Percentiles rank a stretch among this genome's conserved stretches.
phyloP scores from a whole-genome alignment of 1,140 invertebrate species.

The Cecropterus lyciades region DNA sequence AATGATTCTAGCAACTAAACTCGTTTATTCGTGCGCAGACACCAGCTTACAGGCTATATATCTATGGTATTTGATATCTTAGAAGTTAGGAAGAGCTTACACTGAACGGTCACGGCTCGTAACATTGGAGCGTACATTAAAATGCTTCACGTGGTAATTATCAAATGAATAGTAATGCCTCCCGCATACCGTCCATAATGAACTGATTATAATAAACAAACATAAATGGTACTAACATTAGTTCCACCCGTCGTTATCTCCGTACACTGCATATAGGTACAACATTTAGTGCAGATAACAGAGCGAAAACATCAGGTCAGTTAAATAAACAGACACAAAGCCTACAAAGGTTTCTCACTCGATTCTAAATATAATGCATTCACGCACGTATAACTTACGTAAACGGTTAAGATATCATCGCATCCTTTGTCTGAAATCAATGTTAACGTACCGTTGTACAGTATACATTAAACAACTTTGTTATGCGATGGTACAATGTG shows the following conservation, averaged over 20 bases:
- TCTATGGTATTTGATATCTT: not conserved
- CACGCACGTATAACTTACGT: not conserved
- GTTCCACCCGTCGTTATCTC: slow-evolving; percentile 13
- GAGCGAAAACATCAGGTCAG: slow-evolving; percentile 17
- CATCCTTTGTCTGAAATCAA: slow-evolving; percentile 19
- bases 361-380: slow-evolving; percentile 8
- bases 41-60: slow-evolving; percentile 1
- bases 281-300: slow-evolving; percentile 24
- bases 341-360: slow-evolving; percentile 10
- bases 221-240: slow-evolving; percentile 11
- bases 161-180: slow-evolving; percentile 10
- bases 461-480: not conserved
- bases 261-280: not conserved
- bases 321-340: slow-evolving; percentile 13
- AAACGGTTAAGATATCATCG: slow-evolving; percentile 4
- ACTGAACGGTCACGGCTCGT: not conserved
- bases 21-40: slow-evolving; percentile 15
- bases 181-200: slow-evolving; percentile 9
- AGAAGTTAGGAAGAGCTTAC: slow-evolving; percentile 8
- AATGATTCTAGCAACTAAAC: slow-evolving; percentile 23
- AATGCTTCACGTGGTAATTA: not conserved
- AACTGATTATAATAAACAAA: slow-evolving; percentile 22
- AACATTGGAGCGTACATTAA: not conserved
- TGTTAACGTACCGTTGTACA: slow-evolving; percentile 2
- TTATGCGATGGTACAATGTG: slow-evolving; percentile 10